These are phyloP conservation scores for Thripadectes ignobilis DNA, from an alignment of 2,797 vertebrate species.

Conservation along the genomic window DNA sequence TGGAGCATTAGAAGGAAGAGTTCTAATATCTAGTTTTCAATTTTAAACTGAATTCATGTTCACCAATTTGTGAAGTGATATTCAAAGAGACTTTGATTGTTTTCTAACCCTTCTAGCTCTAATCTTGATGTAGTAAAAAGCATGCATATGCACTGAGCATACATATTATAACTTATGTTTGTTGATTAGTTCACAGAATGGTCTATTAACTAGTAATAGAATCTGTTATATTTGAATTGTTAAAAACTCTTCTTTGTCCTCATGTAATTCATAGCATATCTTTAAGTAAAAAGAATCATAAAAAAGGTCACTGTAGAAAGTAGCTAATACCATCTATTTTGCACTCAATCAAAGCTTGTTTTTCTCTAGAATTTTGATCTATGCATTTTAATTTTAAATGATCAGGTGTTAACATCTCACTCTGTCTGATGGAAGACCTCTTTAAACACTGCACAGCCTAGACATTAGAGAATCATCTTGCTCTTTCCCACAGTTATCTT, in stretches of 20 bases:
- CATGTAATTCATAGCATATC: background rate
- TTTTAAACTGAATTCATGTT: background rate
- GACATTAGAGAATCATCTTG: background rate
- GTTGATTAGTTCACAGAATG: background rate
- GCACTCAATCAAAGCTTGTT: background rate
- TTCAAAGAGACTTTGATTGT: background rate
- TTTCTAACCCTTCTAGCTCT: background rate
- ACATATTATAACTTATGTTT: background rate
- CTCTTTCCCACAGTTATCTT: background rate
- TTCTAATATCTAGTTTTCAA: background rate
- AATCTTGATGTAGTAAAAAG: background rate
- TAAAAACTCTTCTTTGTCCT: background rate
- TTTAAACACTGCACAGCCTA: background rate
- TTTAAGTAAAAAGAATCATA: background rate
- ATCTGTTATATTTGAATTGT: background rate
- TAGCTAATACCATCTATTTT: background rate
- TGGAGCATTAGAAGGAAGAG: background rate
- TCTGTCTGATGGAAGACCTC: background rate
- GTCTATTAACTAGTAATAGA: background rate
- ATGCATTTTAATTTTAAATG: background rate
- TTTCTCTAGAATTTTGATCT: background rate
- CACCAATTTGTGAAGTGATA: background rate
- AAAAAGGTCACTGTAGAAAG: background rate
- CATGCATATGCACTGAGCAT: accelerated
- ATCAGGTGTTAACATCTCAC: background rate